Evolutionary conservation across 2,888 invertebrate genomes (phyloP).

Genomic region (Epistrophe eligans): DNA sequence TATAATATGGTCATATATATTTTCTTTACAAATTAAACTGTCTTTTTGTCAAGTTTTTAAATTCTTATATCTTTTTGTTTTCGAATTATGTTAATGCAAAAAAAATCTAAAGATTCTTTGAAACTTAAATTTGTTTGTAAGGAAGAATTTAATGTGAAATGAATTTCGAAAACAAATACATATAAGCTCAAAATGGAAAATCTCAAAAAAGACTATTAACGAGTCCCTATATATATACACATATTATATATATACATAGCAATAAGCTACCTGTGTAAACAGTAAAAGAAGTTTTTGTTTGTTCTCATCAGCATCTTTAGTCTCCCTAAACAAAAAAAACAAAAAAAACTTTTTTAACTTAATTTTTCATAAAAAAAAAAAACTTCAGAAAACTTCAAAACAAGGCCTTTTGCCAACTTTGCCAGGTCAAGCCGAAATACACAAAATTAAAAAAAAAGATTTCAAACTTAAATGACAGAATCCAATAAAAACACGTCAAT

Average conservation of each 20-base stretch:
- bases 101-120: neutral
- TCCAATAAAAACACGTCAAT: slow-evolving; percentile 73
- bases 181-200: neutral
- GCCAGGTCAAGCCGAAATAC: slow-evolving; percentile 27
- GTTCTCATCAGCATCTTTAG: slow-evolving; percentile 3
- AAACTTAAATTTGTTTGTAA: neutral
- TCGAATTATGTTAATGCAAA: too few relatives aligned
- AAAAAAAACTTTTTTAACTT: slow-evolving; percentile 17
- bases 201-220: slow-evolving; percentile 5
- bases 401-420: slow-evolving; percentile 13
- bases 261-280: too few relatives aligned
- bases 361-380: slow-evolving; percentile 18
- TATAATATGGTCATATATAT: too few relatives aligned
- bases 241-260: too few relatives aligned
- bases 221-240: neutral
- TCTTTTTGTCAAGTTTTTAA: too few relatives aligned
- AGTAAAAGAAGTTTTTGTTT: slow-evolving; percentile 2
- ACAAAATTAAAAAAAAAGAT: slow-evolving; percentile 46
- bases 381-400: slow-evolving; percentile 16
- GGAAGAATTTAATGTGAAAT: neutral
- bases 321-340: neutral
- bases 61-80: too few relatives aligned
- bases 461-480: slow-evolving; percentile 41
- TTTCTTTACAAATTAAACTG: too few relatives aligned
- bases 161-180: neutral